Evolutionary conservation across 2,888 invertebrate species (phyloP).

Genomic region (Phyto melanocephala): DNA sequence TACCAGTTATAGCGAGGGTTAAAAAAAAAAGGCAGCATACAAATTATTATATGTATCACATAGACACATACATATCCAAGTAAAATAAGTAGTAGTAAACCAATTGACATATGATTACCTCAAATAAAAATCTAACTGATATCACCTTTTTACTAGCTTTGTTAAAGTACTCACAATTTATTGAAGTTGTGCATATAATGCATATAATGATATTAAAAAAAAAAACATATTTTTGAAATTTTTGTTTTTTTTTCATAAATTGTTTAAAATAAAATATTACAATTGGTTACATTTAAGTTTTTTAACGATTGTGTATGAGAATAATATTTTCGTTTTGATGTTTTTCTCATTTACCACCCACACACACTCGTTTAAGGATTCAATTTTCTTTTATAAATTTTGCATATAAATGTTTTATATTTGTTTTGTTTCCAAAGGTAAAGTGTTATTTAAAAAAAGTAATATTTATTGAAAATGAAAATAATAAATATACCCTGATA

Average conservation of each 20-base stretch:
- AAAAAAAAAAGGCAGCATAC: too few species aligned
- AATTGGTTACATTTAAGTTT: slow-evolving; percentile 7
- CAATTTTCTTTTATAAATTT: slow-evolving; percentile 24
- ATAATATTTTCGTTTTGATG: neutral
- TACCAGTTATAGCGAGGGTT: too few species aligned
- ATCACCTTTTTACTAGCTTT: too few species aligned
- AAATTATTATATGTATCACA: neutral
- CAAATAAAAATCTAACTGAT: neutral
- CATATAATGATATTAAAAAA: too few species aligned
- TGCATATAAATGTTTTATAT: neutral
- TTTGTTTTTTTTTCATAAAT: too few species aligned
- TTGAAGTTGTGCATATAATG: neutral
- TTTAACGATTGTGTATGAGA: neutral
- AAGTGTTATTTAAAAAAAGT: neutral
- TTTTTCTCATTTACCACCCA: neutral
- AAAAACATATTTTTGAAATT: too few species aligned
- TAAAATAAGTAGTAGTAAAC: neutral
- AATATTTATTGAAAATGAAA: too few species aligned
- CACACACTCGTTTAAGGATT: neutral
- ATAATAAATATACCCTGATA: too few species aligned
- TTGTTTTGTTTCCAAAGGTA: neutral
- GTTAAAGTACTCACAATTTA: neutral
- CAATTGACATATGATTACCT: neutral
- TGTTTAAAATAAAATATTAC: neutral
- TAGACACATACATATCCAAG: neutral